Base-by-base conservation (phyloP, 2,797 vertebrate genomes). In the Gymnoscopelus braueri region DNA sequence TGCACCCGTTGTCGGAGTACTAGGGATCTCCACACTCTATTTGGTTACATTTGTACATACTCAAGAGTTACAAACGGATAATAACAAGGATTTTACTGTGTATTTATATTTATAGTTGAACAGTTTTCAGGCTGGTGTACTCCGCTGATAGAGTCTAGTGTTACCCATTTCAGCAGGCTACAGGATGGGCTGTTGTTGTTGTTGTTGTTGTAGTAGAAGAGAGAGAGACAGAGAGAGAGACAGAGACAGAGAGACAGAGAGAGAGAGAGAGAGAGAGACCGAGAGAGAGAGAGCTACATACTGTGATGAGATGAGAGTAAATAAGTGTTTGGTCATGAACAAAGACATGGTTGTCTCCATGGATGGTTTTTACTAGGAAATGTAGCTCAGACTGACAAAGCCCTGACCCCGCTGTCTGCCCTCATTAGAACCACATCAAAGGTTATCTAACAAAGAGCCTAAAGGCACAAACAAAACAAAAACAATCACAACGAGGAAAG, bases 371-470 rank as follows among this genome's bases (percentile, higher is more conserved):
- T 23, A 29, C 59, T 71, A 10, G 57, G 77, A 77, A 77, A 78
- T 56, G 15, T 58, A 72, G 69, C 47, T 70, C 12, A 24, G 51
- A 14, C 58, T 74, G 72, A 79, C 67, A 72, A 56, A 13, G 5
- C 52, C 3, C 26, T 75, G 71, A 78, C 60, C 75, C 23, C 8
- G n/a, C 49, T 26, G 67, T 62, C 29, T 72, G 26, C 57, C 71
- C 61, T 58, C 56, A 48, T 78, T 77, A 78, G 2, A 24, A 35
- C 8, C n/a, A n/a, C 48, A 14, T 29, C 44, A 51, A 75, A 49
- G 7, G 7, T 44, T 44, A 44, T 44, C 39, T 8, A 58, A 56
- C n/a, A 66, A 63, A 52, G 14, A 19, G 29, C 7, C 14, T 7
- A 14, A 14, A 32, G 13, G 12, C 44, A 19, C 26, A 63, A 1